Percentiles rank a stretch among this genome's conserved stretches.
These are phyloP conservation scores for Oreocharis arfaki DNA, from an alignment of 2,113 vertebrate species.

Conservation along the genomic window DNA sequence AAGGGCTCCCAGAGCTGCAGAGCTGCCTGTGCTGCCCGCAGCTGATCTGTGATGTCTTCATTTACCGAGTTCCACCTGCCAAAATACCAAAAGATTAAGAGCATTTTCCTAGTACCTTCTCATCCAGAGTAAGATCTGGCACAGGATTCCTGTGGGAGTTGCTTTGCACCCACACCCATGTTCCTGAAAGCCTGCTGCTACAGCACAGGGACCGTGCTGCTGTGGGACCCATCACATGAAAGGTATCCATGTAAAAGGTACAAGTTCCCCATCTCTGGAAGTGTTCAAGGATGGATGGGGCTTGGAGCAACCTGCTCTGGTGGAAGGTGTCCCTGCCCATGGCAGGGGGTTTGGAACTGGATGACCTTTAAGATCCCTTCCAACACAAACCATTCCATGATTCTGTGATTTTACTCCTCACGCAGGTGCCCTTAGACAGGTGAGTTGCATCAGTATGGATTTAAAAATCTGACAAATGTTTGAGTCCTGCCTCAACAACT, in stretches of 20 bases:
- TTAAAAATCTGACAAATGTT: not conserved
- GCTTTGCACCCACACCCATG: not conserved
- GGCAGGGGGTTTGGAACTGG: not conserved
- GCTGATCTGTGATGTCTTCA: slow-evolving; percentile 63
- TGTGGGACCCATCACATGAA: not conserved
- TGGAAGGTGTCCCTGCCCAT: not conserved
- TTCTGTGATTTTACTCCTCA: not conserved
- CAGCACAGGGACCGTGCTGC: not conserved
- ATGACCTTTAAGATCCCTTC: not conserved
- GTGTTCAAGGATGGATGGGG: not conserved
- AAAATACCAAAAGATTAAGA: not conserved
- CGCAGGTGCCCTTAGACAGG: not conserved
- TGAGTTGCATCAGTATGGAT: not conserved
- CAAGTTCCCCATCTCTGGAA: not conserved
- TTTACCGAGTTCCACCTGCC: slow-evolving; percentile 79
- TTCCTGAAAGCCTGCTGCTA: not conserved
- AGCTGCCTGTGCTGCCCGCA: slow-evolving; percentile 49
- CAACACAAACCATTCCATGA: not conserved
- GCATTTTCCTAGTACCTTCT: not conserved
- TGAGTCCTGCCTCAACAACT: not conserved
- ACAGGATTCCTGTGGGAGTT: not conserved
- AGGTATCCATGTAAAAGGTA: not conserved
- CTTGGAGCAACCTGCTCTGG: not conserved
- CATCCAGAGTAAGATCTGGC: not conserved
- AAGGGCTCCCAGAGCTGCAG: slow-evolving; percentile 76